These are phyloP conservation scores for Myoxocephalus aenaeus DNA, from an alignment of 2,797 vertebrate species.

Conservation along the genomic window DNA sequence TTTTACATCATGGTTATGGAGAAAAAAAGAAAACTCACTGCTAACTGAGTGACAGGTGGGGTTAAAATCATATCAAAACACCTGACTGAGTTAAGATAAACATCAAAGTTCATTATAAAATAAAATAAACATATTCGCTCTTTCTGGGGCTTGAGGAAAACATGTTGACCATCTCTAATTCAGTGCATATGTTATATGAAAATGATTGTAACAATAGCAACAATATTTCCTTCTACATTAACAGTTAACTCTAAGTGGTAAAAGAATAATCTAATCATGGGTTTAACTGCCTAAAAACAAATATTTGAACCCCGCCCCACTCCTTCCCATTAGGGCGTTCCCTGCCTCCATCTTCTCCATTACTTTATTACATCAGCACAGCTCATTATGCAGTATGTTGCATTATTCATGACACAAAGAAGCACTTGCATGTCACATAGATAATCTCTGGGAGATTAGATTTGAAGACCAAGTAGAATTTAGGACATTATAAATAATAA, in stretches of 20 bases:
- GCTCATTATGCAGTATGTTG: background rate
- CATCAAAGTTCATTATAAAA: background rate
- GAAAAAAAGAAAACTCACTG: background rate
- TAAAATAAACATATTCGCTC: background rate
- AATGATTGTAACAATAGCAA: slow-evolving; percentile 46
- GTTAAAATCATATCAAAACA: background rate
- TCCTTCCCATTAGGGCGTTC: background rate
- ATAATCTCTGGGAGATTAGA: background rate
- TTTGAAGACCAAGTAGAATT: background rate
- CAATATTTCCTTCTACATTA: background rate
- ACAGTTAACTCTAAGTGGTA: background rate
- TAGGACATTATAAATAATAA: background rate
- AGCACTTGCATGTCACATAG: background rate
- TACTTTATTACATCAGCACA: background rate
- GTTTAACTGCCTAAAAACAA: background rate
- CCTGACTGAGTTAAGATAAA: background rate
- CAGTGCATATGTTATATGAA: slow-evolving; percentile 3
- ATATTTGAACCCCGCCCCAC: background rate
- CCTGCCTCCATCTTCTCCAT: background rate
- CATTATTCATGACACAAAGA: background rate
- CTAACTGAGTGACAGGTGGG: background rate
- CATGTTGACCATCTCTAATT: background rate
- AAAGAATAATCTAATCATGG: background rate
- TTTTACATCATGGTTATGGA: background rate
- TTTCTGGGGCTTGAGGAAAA: background rate